Evolutionary conservation across 2,888 invertebrate species (phyloP), one percentile per base, ranked within the genome.

Genomic region (Deroplatys truncata): DNA sequence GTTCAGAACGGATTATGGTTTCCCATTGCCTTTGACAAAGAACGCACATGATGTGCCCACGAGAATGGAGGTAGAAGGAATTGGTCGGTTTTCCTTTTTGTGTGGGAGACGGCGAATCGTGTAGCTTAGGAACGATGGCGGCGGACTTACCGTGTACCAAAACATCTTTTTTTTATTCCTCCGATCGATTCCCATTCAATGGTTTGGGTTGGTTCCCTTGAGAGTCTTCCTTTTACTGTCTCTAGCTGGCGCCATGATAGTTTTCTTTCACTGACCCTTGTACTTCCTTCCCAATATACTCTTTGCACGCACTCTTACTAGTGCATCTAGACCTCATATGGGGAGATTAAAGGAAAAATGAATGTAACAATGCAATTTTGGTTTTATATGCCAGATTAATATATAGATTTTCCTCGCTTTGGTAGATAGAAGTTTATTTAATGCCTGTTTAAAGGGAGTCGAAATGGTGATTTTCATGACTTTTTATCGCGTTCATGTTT

Each of bases 201-300:
- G 86, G n/a, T 86, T 86, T 56, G 86, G 35, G 49, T 86, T 56
- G 13, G 86, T 86, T 86, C 86, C 86, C 86, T 86, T 28, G 86
- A 56, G 86, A 86, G 86, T 56, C 49, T 86, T 86, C 49, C 56
- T 28, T 86, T 56, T 56, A 86, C 86, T 56, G 86, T 86, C 56
- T 49, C 56, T 28, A 86, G 56, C 86, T 72, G 86, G 56, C 29
- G 56, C 85, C 49, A 56, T 56, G 86, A 49, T n/a, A 56, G 28
- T 72, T 86, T 28, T 49, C 86, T 86, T 86, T 56, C 86, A 86
- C n/a, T 4, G 35, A 85, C 20, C 35, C 43, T 85, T 85, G 31
- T 20, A 28, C 31, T 25, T 85, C 25, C 85, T 25, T 35, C 31
- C 20, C 85, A 15, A 15, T 20, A 20, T 25, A 72, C 56, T 20